phyloP scores from a whole-genome alignment of 2,797 vertebrate genomes.

The Sebastes miniatus region DNA sequence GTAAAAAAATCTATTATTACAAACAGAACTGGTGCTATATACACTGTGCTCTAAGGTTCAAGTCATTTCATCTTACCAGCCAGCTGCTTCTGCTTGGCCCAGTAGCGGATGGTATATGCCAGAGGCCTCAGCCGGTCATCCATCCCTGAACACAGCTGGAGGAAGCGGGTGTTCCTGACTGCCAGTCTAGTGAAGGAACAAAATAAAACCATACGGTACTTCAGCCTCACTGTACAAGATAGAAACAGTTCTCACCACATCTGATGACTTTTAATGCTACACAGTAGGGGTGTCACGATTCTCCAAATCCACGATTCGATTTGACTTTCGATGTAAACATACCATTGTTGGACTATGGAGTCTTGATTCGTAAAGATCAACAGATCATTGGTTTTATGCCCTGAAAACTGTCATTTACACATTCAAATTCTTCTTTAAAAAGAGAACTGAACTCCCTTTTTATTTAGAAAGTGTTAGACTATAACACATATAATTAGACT shows the following conservation, averaged over 20 bases:
- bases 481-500: too few species aligned
- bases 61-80: constrained; percentile 80
- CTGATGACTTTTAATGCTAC: background rate
- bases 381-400: too few species aligned
- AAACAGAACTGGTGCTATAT: background rate
- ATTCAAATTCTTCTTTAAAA: too few species aligned
- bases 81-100: constrained; percentile 90
- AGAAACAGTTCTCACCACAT: background rate
- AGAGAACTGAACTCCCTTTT: rapidly evolving
- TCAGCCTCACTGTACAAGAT: background rate
- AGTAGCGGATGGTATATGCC: constrained; percentile 87
- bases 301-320: too few species aligned
- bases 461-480: rapidly evolving
- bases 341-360: too few species aligned
- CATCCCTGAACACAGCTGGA: constrained; percentile 86
- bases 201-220: background rate
- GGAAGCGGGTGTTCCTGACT: constrained; percentile 90
- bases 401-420: too few species aligned
- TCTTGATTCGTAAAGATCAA: too few species aligned
- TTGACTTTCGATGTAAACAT: too few species aligned
- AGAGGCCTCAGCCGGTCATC: constrained; percentile 88
- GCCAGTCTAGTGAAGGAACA: constrained; percentile 81
- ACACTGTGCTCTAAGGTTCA: too few species aligned
- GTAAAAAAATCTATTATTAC: background rate
- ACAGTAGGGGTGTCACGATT: too few species aligned